phyloP scores from a whole-genome alignment of 2,797 vertebrate species.

The Hephaestus fuliginosus region DNA sequence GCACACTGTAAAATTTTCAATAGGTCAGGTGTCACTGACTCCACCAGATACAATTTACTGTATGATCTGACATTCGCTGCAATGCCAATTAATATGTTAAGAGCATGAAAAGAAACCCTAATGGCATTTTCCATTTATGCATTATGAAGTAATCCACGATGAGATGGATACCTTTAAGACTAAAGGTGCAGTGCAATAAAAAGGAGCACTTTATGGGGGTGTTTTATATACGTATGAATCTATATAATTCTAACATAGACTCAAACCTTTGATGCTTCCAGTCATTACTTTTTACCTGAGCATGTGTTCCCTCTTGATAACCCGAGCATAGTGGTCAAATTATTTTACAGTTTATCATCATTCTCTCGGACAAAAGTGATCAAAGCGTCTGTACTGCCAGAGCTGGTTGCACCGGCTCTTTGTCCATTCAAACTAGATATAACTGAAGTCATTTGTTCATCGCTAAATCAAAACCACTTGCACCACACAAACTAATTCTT shows the following conservation, averaged over 20 bases:
- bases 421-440: neutral
- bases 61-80: constrained; percentile 79
- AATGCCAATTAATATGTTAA: constrained; percentile 88
- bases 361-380: constrained; percentile 32
- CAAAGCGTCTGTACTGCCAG: constrained; percentile 7
- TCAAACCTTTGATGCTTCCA: constrained; percentile 74
- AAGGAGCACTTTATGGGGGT: constrained; percentile 71
- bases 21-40: constrained; percentile 87
- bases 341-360: constrained; percentile 43
- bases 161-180: constrained; percentile 76
- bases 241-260: constrained; percentile 78
- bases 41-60: constrained; percentile 86
- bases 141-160: constrained; percentile 80
- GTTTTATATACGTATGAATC: constrained; percentile 80
- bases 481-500: neutral
- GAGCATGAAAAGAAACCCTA: constrained; percentile 81
- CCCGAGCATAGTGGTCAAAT: constrained; percentile 47
- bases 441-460: neutral
- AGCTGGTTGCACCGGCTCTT: neutral
- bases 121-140: constrained; percentile 84
- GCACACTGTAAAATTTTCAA: constrained; percentile 87
- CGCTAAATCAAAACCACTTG: neutral
- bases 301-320: constrained; percentile 48
- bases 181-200: constrained; percentile 75
- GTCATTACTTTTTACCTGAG: constrained; percentile 75